A percentile compares a stretch with the other conserved stretches of the same genome.
Evolutionary conservation across 1,140 invertebrate genomes (phyloP).

Genomic region (Dufourea novaeangliae): DNA sequence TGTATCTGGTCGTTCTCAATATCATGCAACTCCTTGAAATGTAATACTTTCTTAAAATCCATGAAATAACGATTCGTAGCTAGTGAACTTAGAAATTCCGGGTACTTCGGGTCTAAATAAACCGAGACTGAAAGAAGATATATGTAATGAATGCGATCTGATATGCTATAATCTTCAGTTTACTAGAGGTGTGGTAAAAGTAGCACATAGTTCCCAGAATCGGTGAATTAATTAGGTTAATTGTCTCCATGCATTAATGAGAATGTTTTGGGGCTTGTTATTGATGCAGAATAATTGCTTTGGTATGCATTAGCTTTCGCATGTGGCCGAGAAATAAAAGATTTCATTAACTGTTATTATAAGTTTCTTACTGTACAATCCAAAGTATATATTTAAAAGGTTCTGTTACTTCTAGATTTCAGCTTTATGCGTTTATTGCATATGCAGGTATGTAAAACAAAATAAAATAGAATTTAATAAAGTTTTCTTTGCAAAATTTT

Average conservation of each 20-base stretch:
- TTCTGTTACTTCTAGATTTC: too few relatives aligned
- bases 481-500: too few relatives aligned
- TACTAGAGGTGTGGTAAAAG: not conserved
- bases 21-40: slow-evolving; percentile 4
- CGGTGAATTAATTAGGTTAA: slow-evolving; percentile 11
- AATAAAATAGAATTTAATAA: too few relatives aligned
- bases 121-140: not conserved
- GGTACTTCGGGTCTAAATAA: not conserved
- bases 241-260: not conserved
- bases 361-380: too few relatives aligned
- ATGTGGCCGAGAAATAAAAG: too few relatives aligned
- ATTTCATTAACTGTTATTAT: too few relatives aligned
- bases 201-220: slow-evolving; percentile 25
- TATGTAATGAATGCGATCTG: slow-evolving; percentile 12
- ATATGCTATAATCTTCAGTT: slow-evolving; percentile 5
- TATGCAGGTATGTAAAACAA: too few relatives aligned
- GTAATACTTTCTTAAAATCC: not conserved
- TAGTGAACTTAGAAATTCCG: slow-evolving; percentile 27
- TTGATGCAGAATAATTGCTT: too few relatives aligned
- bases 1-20: not conserved
- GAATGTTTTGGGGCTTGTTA: not conserved
- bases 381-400: too few relatives aligned
- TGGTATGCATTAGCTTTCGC: not conserved
- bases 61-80: not conserved
- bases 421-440: too few relatives aligned